Conservation (phyloP, 2,888 invertebrate genomes). For the Andrena trimmerana region DNA sequence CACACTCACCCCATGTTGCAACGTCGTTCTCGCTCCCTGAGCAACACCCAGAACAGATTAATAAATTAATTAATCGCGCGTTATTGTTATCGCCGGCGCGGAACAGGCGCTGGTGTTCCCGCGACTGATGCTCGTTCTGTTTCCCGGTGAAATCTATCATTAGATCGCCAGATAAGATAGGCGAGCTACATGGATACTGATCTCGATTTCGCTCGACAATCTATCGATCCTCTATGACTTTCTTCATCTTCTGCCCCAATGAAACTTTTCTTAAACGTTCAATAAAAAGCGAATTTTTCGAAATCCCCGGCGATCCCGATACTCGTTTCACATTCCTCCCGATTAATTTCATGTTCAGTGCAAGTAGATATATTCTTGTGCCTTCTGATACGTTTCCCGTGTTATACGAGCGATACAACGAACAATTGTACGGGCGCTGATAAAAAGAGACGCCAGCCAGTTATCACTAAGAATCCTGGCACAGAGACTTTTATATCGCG, state of each 20-base stretch:
- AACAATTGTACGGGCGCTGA: constrained; percentile 16
- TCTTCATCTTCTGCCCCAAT: not conserved
- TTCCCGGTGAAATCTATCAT: constrained; percentile 44
- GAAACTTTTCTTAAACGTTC: not conserved
- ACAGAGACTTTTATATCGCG: constrained; percentile 14
- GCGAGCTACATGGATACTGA: constrained; percentile 32
- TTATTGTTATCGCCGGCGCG: constrained; percentile 36
- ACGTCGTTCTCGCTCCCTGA: constrained; percentile 8
- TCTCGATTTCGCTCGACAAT: constrained; percentile 35
- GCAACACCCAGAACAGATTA: constrained; percentile 18
- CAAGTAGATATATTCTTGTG: too few relatives aligned
- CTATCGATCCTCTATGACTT: constrained; percentile 1
- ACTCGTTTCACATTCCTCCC: not conserved
- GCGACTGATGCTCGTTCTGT: constrained; percentile 50
- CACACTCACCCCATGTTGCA: constrained; percentile 62
- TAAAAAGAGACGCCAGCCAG: constrained; percentile 3
- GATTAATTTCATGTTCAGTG: not conserved
- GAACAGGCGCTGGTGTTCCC: constrained; percentile 37
- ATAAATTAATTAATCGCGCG: constrained; percentile 22
- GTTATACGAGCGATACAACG: not conserved
- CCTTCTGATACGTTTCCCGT: not conserved
- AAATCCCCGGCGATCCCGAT: too few relatives aligned
- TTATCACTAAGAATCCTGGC: constrained; percentile 5
- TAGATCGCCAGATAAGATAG: constrained; percentile 67
- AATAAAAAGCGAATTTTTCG: not conserved